These are phyloP conservation scores for Yponomeuta sedellus DNA, from an alignment of 2,888 invertebrate genomes.

Conservation along the genomic window DNA sequence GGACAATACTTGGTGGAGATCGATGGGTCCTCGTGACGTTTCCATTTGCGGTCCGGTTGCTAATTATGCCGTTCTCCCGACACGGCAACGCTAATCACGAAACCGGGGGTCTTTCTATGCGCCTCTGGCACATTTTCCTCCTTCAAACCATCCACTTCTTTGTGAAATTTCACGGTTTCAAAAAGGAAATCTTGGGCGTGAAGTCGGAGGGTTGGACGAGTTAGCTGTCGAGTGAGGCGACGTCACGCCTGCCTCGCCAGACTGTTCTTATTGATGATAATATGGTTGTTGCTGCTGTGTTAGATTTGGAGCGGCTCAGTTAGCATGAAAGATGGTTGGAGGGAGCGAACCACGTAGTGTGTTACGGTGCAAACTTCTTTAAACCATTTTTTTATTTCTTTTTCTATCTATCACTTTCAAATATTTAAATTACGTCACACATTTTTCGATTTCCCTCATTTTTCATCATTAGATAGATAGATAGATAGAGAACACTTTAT, in stretches of 20 bases:
- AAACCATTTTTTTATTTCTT: too few species aligned
- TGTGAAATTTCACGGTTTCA: neutral
- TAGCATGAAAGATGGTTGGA: neutral
- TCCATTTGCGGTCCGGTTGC: conserved; percentile 16
- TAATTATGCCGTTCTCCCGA: conserved; percentile 22
- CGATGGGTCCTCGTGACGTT: conserved; percentile 6
- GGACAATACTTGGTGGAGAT: neutral
- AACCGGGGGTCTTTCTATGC: neutral
- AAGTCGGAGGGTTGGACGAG: neutral
- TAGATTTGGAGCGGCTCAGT: neutral
- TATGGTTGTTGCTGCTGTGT: neutral
- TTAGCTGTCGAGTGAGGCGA: neutral
- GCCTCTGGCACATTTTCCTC: neutral
- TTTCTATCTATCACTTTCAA: too few species aligned
- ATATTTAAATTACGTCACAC: too few species aligned
- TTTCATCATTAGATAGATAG: too few species aligned
- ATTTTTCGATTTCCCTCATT: too few species aligned
- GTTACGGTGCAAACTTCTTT: too few species aligned
- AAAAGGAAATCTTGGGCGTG: neutral
- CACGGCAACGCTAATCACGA: conserved; percentile 31
- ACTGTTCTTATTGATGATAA: conserved; percentile 1
- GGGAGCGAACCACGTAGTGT: neutral
- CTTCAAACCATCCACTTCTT: neutral
- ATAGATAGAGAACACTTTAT: too few species aligned
- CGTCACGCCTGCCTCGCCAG: neutral